A percentile compares a stretch with the other conserved stretches of the same genome.
These are phyloP conservation scores for Petrocephalus schoutedeni DNA, from an alignment of 2,797 vertebrate species.

Conservation along the genomic window DNA sequence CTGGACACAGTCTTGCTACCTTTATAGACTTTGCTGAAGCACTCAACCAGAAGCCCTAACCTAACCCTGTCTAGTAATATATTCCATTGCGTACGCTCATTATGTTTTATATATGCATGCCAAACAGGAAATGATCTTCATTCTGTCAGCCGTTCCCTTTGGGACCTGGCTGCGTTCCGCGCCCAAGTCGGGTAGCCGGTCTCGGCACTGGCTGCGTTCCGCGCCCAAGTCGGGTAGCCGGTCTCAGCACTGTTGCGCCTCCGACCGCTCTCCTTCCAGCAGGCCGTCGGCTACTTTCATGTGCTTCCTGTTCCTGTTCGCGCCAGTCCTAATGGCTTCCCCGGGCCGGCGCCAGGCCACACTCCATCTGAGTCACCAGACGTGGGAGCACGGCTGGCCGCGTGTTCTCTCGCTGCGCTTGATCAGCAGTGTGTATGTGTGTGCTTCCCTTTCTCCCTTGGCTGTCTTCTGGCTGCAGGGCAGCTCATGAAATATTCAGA, in stretches of 20 bases:
- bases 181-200: too few species aligned
- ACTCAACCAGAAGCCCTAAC: background rate
- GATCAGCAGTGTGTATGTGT: background rate
- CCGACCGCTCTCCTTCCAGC: background rate
- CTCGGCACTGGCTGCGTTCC: too few species aligned
- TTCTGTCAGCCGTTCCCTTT: background rate
- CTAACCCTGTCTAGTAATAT: background rate
- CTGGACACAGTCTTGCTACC: background rate
- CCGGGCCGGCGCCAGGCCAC: background rate
- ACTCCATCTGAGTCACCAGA: background rate
- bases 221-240: background rate
- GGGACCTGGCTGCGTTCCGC: background rate
- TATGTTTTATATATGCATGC: background rate
- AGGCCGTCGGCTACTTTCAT: background rate
- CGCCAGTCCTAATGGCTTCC: conserved; percentile 18
- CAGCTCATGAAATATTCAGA: conserved; percentile 24
- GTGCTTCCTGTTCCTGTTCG: background rate
- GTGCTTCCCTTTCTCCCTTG: background rate
- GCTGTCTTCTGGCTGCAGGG: conserved; percentile 1
- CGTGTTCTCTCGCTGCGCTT: background rate
- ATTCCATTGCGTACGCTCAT: background rate
- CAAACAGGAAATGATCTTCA: background rate
- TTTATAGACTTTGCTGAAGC: background rate
- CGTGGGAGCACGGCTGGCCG: background rate
- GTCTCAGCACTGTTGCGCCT: background rate